Evolutionary conservation across 2,797 vertebrate species (phyloP), one percentile per base, ranked within the genome.

Genomic region (Syngnathus rostellatus): DNA sequence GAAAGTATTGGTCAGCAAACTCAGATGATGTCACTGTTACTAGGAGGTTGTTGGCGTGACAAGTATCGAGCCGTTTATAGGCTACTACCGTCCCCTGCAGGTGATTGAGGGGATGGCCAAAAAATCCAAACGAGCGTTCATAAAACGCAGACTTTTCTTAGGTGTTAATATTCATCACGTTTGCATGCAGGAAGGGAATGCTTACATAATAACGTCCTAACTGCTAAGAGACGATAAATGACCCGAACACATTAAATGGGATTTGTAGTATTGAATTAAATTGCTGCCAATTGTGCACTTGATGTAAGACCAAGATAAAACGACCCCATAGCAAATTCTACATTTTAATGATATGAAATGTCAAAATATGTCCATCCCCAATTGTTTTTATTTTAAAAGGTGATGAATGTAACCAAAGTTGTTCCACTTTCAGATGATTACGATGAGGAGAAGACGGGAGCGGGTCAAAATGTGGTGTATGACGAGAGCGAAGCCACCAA

Each of bases 401-500:
- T 58, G 31, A 37, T 37, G 6, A 12, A 8, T 58, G 2, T 58
- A 25, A 38, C 55, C 8, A 11, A 58, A 17, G 54, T 58, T 38
- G 1, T 17, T 17, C 76, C 8, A 66, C 82, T 91, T 75, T 85
- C 87, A 78, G 93, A 90, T 0, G 74, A 86, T 55, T 89, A 74
- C 40, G 91, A 92, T 6, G 91, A 91, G 40, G 87, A 91, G 72
- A 88, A 73, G 3, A 85, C 78, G 0, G 89, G 87, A 2, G 84
- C 91, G 58, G 94, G 94, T 5, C 94, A 95, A 50, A 90, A 91
- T 3, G 93, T 99, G 55, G 62, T 92, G 65, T 95, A 97, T 0
- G 95, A 99, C 3, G 97, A 99, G 86, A 91, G 86, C 67, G 93
- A 89, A 25, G 81, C 82, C 72, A 98, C 95, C 0, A 85, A 95